A percentile compares a stretch with the other conserved stretches of the same genome.
Conservation (phyloP, 2,888 invertebrate genomes). For the Sminthurinus aureus region DNA sequence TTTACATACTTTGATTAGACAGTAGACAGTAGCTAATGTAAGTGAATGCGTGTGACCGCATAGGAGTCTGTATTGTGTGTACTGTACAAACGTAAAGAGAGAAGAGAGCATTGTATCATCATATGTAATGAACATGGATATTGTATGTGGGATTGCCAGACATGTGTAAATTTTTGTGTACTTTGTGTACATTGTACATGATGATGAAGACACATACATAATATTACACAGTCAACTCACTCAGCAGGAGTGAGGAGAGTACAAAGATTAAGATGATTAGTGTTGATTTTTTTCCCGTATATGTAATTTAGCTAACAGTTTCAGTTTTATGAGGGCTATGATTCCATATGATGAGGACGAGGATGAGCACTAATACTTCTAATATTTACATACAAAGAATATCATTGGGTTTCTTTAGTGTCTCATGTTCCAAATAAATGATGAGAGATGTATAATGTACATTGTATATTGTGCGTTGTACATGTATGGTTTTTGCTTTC, state of each 20-base stretch:
- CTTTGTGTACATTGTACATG: background rate
- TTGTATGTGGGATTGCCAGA: no score
- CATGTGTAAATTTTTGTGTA: background rate
- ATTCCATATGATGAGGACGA: background rate
- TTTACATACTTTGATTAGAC: background rate
- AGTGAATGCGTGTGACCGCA: constrained; percentile 1
- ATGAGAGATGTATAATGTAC: background rate
- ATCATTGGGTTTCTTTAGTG: background rate
- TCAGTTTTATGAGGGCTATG: no score
- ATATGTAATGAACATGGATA: no score
- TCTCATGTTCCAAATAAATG: constrained; percentile 13
- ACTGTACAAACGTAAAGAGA: no score
- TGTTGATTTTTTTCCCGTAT: background rate
- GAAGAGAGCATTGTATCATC: no score
- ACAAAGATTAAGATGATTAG: background rate
- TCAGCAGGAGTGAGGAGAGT: background rate
- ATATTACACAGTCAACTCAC: no score
- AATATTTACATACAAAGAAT: background rate
- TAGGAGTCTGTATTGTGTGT: background rate
- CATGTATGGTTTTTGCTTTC: constrained; percentile 8
- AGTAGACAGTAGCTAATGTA: background rate
- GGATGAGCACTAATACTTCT: background rate
- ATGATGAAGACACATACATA: no score
- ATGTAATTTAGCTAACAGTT: background rate
- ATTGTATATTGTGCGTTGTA: background rate